Percentiles rank a stretch among this genome's conserved stretches.
These are phyloP conservation scores for Parasteatoda lunata DNA, from an alignment of 2,888 invertebrate species.

Conservation along the genomic window DNA sequence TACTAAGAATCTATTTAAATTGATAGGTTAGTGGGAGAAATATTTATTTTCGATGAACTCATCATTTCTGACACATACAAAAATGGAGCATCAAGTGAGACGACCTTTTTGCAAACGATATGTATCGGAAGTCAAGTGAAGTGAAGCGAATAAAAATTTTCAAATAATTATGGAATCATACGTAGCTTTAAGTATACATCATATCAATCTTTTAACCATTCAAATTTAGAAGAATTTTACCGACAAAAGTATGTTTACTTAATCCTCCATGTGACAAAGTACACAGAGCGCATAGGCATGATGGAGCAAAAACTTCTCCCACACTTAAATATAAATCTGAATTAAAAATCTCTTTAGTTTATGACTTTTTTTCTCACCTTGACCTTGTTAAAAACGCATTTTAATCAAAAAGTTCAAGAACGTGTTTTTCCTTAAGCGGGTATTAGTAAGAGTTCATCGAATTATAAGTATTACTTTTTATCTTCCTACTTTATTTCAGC, in stretches of 20 bases:
- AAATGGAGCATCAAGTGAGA: not conserved
- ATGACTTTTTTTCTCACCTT: conserved; percentile 19
- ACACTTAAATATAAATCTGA: not conserved
- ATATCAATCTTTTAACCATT: too few species aligned
- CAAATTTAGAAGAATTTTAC: not conserved
- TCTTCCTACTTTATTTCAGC: not conserved
- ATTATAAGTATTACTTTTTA: not conserved
- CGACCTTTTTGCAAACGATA: not conserved
- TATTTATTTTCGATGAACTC: not conserved
- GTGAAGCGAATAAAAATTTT: conserved; percentile 13
- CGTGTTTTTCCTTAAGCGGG: conserved; percentile 14
- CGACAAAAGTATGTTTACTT: not conserved
- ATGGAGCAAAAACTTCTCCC: not conserved
- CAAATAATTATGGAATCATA: not conserved
- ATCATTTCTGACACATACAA: not conserved
- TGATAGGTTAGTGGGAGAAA: not conserved
- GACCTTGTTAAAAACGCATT: conserved; percentile 19
- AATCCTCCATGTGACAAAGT: not conserved
- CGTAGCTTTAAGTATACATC: too few species aligned
- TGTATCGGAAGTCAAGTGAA: conserved; percentile 17
- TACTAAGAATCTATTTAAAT: not conserved
- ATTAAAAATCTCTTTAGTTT: not conserved
- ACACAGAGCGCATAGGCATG: not conserved
- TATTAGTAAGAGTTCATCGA: not conserved
- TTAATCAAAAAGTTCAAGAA: conserved; percentile 29